phyloP scores from a whole-genome alignment of 2,888 invertebrate species.

The Fragum fragum region DNA sequence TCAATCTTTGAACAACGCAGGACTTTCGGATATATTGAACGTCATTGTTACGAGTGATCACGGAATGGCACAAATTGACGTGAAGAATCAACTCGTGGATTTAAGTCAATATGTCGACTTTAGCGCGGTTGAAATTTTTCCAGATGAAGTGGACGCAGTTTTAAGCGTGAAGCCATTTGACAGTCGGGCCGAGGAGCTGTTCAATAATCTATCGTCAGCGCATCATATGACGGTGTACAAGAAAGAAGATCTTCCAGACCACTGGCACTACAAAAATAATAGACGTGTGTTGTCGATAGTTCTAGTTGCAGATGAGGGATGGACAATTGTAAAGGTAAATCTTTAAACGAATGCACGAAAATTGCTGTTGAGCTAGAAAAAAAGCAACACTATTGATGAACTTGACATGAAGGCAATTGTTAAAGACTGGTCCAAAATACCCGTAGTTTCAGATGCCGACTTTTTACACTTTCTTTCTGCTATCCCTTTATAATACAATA shows the following conservation, averaged over 20 bases:
- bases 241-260: slow-evolving; percentile 89
- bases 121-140: slow-evolving; percentile 48
- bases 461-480: no score
- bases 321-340: slow-evolving; percentile 85
- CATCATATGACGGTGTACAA: slow-evolving; percentile 88
- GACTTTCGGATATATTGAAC: slow-evolving; percentile 72
- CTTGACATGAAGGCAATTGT: no score
- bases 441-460: no score
- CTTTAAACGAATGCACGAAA: no score
- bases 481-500: no score
- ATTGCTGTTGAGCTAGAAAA: no score
- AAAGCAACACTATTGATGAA: no score
- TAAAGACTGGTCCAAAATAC: no score
- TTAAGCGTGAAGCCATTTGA: slow-evolving; percentile 66
- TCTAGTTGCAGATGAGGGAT: slow-evolving; percentile 90
- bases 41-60: slow-evolving; percentile 82
- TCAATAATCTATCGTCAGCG: slow-evolving; percentile 61
- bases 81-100: slow-evolving; percentile 63
- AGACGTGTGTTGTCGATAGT: slow-evolving; percentile 90
- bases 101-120: slow-evolving; percentile 61
- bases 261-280: slow-evolving; percentile 90
- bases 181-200: slow-evolving; percentile 64
- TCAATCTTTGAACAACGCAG: slow-evolving; percentile 45
- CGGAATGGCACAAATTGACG: slow-evolving; percentile 79
- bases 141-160: slow-evolving; percentile 61